phyloP scores from a whole-genome alignment of 2,888 invertebrate genomes.

The Panopea generosa region DNA sequence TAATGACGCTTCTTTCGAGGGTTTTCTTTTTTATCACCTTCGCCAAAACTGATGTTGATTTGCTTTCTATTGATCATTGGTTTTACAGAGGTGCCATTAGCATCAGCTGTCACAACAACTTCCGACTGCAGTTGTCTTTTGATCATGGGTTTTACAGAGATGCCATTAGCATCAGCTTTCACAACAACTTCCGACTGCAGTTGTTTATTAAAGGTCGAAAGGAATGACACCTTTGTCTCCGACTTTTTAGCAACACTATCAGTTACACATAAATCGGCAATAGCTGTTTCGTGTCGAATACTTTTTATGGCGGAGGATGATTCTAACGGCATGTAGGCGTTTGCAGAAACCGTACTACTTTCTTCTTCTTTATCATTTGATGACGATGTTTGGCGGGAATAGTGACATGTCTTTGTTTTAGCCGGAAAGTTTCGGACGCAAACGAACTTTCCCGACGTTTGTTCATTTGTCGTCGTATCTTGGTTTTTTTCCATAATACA shows the following conservation, averaged over 20 bases:
- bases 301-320: no score
- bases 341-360: no score
- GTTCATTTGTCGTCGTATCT: slow-evolving; percentile 41
- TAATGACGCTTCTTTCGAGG: slow-evolving; percentile 36
- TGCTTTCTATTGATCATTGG: slow-evolving; percentile 1
- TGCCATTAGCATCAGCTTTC: neutral
- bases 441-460: neutral
- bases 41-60: slow-evolving; percentile 6
- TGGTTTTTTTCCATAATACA: slow-evolving; percentile 70
- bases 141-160: neutral
- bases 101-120: slow-evolving; percentile 3
- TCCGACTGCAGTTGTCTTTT: neutral
- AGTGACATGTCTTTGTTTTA: no score
- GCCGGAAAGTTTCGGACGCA: neutral
- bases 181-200: neutral
- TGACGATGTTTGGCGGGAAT: no score
- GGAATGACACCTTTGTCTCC: slow-evolving; percentile 6
- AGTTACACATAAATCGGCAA: no score
- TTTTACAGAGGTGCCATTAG: neutral
- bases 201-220: neutral
- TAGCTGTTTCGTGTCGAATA: no score
- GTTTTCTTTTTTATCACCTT: slow-evolving; percentile 19
- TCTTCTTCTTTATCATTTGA: no score
- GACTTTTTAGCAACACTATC: neutral
- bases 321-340: no score